A percentile compares a stretch with the other conserved stretches of the same genome.
Evolutionary conservation across 2,797 vertebrate species (phyloP).

Genomic region (Orestias chungarensis): DNA sequence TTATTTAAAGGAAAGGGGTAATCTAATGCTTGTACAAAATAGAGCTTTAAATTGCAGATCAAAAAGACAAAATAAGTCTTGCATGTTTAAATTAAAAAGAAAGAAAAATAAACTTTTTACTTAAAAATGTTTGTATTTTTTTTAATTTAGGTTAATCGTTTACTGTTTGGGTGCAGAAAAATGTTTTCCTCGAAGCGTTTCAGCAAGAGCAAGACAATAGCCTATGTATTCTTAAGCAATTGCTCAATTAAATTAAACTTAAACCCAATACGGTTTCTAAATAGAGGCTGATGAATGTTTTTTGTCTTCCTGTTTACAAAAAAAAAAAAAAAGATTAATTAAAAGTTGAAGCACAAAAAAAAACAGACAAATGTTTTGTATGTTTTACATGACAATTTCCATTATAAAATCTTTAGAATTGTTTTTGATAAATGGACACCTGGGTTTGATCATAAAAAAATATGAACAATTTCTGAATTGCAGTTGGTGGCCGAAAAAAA

Average conservation of each 20-base stretch:
- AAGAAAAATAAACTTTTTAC: too few relatives aligned
- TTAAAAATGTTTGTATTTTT: too few relatives aligned
- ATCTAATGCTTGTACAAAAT: not conserved
- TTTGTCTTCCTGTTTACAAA: not conserved
- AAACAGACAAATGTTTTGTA: not conserved
- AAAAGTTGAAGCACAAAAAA: not conserved
- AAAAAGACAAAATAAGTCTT: not conserved
- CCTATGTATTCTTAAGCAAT: not conserved
- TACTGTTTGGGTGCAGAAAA: not conserved
- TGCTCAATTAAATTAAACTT: not conserved
- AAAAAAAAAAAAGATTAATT: too few relatives aligned
- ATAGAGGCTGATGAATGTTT: not conserved
- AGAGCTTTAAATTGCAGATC: not conserved
- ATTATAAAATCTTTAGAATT: too few relatives aligned
- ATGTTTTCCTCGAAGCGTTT: not conserved
- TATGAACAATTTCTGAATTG: not conserved
- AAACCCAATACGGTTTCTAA: not conserved
- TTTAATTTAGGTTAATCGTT: not conserved
- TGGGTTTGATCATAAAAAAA: not conserved
- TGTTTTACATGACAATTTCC: too few relatives aligned
- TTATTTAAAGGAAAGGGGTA: not conserved
- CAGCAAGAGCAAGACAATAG: not conserved
- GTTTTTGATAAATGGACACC: not conserved
- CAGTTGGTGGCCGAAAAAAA: not conserved
- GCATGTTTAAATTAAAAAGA: not conserved